A percentile compares a stretch with the other conserved stretches of the same genome.
Evolutionary conservation across 2,797 vertebrate genomes (phyloP).

Genomic region (Pempheris klunzingeri): DNA sequence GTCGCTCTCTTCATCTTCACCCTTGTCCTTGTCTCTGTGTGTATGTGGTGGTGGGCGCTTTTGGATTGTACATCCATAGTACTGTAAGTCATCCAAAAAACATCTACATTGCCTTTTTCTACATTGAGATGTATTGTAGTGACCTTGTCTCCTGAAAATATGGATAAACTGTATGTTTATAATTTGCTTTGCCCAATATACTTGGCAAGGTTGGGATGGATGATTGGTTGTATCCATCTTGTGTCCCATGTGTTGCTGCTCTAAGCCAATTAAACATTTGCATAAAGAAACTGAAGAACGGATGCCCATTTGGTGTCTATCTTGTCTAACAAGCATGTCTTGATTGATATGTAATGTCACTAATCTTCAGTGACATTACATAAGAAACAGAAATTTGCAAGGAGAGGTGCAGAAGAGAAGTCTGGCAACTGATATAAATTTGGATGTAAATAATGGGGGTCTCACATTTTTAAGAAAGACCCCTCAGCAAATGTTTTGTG

Average conservation of each 20-base stretch:
- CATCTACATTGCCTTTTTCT: not conserved
- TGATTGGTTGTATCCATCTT: not conserved
- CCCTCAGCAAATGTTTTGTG: too few relatives aligned
- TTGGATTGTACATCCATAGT: conserved; percentile 17
- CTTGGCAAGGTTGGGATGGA: not conserved
- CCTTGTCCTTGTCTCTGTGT: conserved; percentile 24
- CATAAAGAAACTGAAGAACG: not conserved
- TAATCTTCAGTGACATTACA: too few relatives aligned
- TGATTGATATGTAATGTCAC: too few relatives aligned
- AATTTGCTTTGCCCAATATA: not conserved
- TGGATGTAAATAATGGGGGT: not conserved
- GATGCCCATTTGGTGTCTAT: not conserved
- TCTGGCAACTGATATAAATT: not conserved
- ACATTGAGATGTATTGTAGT: not conserved
- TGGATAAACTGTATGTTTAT: too few relatives aligned
- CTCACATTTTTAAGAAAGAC: too few relatives aligned
- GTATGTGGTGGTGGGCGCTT: conserved; percentile 1
- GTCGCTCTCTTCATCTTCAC: conserved; percentile 47
- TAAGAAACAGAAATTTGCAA: not conserved
- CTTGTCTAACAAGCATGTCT: rapidly evolving
- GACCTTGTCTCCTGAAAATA: not conserved
- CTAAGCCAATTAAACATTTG: not conserved
- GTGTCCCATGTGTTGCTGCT: not conserved
- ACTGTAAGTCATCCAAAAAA: conserved; percentile 2
- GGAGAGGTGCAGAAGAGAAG: not conserved